Evolutionary conservation across 1,140 invertebrate genomes (phyloP).

Genomic region (Anastrepha ludens): DNA sequence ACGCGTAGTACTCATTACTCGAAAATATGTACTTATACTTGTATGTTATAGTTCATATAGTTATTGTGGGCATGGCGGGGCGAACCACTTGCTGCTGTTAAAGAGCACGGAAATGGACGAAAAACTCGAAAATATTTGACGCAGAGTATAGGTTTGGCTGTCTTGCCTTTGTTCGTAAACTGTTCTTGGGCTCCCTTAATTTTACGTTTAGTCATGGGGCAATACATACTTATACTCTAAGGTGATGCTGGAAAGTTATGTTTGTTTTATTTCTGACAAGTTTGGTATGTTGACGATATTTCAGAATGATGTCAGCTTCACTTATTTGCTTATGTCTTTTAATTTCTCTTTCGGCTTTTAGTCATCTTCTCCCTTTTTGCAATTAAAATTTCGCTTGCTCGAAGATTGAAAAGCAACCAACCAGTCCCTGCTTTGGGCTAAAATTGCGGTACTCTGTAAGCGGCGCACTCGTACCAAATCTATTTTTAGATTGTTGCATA

Average conservation of each 20-base stretch:
- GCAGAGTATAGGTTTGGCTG: background rate
- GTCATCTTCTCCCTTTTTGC: background rate
- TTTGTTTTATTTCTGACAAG: too few species aligned
- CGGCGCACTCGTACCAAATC: background rate
- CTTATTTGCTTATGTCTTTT: too few species aligned
- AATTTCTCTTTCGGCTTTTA: background rate
- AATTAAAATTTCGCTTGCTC: background rate
- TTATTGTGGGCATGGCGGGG: slow-evolving; percentile 7
- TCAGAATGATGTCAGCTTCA: too few species aligned
- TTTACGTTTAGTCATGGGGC: too few species aligned
- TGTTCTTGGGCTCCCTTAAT: background rate
- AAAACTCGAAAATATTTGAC: background rate
- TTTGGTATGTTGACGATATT: too few species aligned
- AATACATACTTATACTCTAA: too few species aligned
- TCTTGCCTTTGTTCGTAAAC: background rate
- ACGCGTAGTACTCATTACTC: background rate
- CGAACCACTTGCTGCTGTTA: background rate
- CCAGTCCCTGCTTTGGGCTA: slow-evolving; percentile 25
- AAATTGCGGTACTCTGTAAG: slow-evolving; percentile 19
- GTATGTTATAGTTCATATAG: background rate
- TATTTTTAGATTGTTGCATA: slow-evolving; percentile 40
- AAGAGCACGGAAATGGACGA: background rate
- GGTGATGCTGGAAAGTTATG: too few species aligned
- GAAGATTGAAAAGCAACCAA: slow-evolving; percentile 26
- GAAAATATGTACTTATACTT: too few species aligned